Percentiles rank a stretch among this genome's conserved stretches.
These are phyloP conservation scores for Chromoteleia sp. DNA, from an alignment of 2,888 invertebrate genomes.

Conservation along the genomic window DNA sequence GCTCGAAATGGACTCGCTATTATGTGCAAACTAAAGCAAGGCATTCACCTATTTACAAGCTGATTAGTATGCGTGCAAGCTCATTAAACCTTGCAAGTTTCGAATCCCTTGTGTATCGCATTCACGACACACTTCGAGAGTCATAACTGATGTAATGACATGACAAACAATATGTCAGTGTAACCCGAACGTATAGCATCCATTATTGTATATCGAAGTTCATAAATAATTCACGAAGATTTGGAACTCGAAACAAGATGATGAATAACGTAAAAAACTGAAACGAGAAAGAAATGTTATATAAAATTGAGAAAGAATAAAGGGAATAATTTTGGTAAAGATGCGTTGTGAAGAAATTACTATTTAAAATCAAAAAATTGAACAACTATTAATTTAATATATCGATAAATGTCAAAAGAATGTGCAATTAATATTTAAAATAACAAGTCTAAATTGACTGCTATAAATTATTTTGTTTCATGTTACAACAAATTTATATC, in stretches of 20 bases:
- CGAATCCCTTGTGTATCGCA: slow-evolving; percentile 82
- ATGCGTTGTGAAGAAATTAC: neutral
- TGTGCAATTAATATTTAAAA: no score
- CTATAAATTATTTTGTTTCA: no score
- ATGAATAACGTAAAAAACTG: neutral
- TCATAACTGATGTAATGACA: slow-evolving; percentile 64
- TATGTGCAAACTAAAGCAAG: slow-evolving; percentile 82
- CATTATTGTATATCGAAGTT: slow-evolving; percentile 45
- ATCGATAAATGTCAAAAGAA: no score
- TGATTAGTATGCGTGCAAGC: slow-evolving; percentile 84
- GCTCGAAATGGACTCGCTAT: slow-evolving; percentile 81
- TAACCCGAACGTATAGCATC: slow-evolving; percentile 28
- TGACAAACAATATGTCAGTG: slow-evolving; percentile 58
- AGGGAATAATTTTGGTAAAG: neutral
- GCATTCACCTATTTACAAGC: slow-evolving; percentile 81
- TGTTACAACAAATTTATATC: no score
- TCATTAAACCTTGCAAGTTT: slow-evolving; percentile 82
- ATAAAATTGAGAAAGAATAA: neutral
- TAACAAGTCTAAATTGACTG: no score
- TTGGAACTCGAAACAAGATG: neutral
- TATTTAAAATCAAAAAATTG: no score
- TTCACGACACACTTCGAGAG: slow-evolving; percentile 76
- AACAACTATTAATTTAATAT: no score
- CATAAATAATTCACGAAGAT: slow-evolving; percentile 38
- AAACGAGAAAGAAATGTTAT: neutral